phyloP scores from a whole-genome alignment of 1,140 invertebrate species.

The Pentalonia nigronervosa region DNA sequence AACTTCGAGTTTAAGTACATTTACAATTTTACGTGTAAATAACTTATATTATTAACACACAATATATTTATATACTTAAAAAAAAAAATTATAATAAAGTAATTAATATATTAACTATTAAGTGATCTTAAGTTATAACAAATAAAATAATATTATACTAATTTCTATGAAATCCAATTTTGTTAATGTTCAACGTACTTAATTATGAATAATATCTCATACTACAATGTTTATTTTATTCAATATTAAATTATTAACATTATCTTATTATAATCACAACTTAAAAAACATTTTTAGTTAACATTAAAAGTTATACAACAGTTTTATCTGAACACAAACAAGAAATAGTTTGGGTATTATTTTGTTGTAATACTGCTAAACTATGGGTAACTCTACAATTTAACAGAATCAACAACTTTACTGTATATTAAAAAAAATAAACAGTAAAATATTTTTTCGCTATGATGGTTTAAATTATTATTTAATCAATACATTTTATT shows the following conservation, averaged over 20 bases:
- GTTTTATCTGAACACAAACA: neutral
- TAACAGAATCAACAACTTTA: neutral
- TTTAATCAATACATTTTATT: neutral
- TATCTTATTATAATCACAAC: neutral
- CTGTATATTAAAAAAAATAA: neutral
- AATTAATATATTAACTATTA: neutral
- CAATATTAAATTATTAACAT: neutral
- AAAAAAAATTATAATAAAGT: neutral
- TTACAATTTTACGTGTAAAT: neutral
- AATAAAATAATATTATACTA: neutral
- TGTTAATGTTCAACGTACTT: neutral
- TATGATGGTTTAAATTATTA: neutral
- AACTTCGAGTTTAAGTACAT: neutral
- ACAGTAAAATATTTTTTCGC: accelerated
- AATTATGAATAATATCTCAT: neutral
- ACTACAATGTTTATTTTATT: neutral
- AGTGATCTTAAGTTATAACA: neutral
- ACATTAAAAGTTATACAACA: neutral
- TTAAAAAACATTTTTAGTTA: neutral
- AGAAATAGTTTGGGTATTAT: neutral
- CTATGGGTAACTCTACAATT: neutral
- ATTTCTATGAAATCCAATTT: neutral
- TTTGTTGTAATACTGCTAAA: neutral
- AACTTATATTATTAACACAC: neutral
- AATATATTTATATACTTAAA: neutral